These are phyloP conservation scores for Girardinus metallicus DNA, from an alignment of 2,797 vertebrate species.

Conservation along the genomic window DNA sequence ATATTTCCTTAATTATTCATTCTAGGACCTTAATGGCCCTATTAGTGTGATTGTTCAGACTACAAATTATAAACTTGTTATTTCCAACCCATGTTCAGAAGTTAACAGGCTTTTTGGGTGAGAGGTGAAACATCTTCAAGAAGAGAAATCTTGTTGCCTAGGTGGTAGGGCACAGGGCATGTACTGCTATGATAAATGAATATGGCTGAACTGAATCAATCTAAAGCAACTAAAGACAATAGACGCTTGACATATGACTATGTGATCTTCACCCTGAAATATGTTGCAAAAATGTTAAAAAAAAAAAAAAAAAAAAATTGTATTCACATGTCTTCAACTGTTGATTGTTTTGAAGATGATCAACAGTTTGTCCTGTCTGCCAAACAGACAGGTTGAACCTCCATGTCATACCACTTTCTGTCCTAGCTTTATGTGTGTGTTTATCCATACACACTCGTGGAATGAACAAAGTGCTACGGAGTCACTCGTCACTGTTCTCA, in stretches of 20 bases:
- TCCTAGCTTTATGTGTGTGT: slow-evolving; percentile 57
- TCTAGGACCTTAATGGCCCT: background rate
- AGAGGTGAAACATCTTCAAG: background rate
- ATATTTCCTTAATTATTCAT: background rate
- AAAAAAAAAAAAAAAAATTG: background rate
- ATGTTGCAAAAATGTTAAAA: background rate
- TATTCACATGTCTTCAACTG: slow-evolving; percentile 20
- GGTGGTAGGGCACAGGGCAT: background rate
- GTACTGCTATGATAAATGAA: background rate
- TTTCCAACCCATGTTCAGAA: background rate
- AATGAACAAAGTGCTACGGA: slow-evolving; percentile 37
- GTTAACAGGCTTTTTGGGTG: background rate
- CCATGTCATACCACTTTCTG: slow-evolving; percentile 58
- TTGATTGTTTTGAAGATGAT: slow-evolving; percentile 24
- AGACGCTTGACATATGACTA: background rate
- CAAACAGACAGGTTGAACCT: no score
- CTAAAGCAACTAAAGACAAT: background rate
- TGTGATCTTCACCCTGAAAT: background rate
- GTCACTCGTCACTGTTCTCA: slow-evolving; percentile 20
- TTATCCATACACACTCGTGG: slow-evolving; percentile 31
- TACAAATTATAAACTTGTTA: background rate
- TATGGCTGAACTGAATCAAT: background rate
- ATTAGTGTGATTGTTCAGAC: background rate
- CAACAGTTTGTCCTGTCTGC: no score
- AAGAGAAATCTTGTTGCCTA: background rate